These are phyloP conservation scores for Nomada ruficornis DNA, from an alignment of 2,888 invertebrate genomes.

Conservation along the genomic window DNA sequence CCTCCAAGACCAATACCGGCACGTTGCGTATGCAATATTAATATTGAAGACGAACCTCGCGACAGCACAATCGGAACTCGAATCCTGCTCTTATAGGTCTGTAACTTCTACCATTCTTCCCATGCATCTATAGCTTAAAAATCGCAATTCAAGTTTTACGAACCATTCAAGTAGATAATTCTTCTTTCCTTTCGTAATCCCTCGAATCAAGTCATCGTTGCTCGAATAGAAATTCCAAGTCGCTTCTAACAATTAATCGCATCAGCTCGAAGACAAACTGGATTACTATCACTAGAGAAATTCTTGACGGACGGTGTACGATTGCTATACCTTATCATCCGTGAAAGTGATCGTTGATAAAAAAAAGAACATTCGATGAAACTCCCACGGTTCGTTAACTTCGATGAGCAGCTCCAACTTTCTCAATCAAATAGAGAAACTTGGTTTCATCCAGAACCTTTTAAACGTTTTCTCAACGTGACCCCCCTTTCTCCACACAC, in stretches of 20 bases:
- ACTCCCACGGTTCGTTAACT: not conserved
- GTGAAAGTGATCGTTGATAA: not conserved
- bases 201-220: not conserved
- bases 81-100: not conserved
- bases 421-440: not conserved
- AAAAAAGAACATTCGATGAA: not conserved
- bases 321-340: not conserved
- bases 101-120: too few relatives aligned
- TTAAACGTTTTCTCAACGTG: not conserved
- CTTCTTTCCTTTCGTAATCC: too few relatives aligned
- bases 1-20: not conserved
- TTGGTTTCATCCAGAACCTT: not conserved
- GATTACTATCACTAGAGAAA: not conserved
- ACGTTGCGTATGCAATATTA: not conserved
- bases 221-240: not conserved
- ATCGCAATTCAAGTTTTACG: too few relatives aligned
- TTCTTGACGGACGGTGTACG: too few relatives aligned
- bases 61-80: not conserved
- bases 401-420: not conserved
- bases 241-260: not conserved
- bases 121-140: too few relatives aligned
- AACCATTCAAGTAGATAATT: too few relatives aligned
- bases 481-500: not conserved
- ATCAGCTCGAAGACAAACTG: not conserved
- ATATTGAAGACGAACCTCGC: not conserved